A percentile compares a stretch with the other conserved stretches of the same genome.
These are phyloP conservation scores for Pteronotus mesoamericanus DNA, from an alignment of 2,797 vertebrate genomes.

Conservation along the genomic window DNA sequence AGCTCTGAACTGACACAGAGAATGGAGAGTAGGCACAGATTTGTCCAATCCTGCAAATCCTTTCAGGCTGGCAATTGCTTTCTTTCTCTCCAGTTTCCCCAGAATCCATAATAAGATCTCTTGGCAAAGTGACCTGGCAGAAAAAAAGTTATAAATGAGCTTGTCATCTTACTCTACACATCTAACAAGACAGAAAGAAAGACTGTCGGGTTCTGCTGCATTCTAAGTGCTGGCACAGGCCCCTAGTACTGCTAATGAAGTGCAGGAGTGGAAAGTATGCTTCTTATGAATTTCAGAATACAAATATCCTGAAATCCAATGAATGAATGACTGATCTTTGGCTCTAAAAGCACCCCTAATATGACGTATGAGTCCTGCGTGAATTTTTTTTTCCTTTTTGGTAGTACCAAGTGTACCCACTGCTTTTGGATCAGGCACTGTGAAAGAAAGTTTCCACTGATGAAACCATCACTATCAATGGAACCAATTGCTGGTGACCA, in stretches of 20 bases:
- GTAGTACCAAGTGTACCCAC: neutral
- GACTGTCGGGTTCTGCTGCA: constrained; percentile 31
- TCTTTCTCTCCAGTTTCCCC: constrained; percentile 79
- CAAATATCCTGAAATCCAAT: constrained; percentile 43
- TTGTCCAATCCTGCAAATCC: constrained; percentile 83
- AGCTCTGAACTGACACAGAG: constrained; percentile 81
- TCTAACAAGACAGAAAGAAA: constrained; percentile 47
- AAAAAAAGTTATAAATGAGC: constrained; percentile 54
- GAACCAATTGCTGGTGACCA: neutral
- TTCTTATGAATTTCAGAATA: constrained; percentile 25
- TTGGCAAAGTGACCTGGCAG: constrained; percentile 88
- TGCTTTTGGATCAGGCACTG: neutral
- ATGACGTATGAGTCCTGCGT: neutral
- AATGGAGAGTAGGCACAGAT: constrained; percentile 69
- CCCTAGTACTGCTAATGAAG: neutral
- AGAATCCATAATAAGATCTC: constrained; percentile 94
- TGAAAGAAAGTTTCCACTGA: neutral
- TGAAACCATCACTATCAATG: neutral
- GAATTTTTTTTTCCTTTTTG: neutral
- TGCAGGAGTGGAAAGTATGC: neutral
- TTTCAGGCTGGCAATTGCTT: constrained; percentile 81
- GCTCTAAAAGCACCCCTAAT: constrained; percentile 3
- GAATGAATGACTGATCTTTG: constrained; percentile 31
- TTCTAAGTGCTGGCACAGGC: constrained; percentile 1
- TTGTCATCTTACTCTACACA: neutral